These are phyloP conservation scores for Dichetophora obliterata DNA, from an alignment of 2,888 invertebrate genomes.

Conservation along the genomic window DNA sequence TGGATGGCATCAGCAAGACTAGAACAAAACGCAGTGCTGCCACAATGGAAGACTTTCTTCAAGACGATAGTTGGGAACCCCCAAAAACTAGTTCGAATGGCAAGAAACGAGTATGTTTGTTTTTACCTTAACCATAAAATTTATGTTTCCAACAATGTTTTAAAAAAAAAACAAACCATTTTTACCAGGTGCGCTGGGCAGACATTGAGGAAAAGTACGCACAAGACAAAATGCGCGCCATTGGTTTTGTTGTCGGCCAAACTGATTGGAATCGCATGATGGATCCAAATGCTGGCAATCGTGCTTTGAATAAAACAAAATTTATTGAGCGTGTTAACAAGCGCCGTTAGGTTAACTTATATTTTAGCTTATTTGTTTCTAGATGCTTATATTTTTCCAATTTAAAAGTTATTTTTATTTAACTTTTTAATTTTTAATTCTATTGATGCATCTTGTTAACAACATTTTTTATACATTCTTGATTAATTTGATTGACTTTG, in stretches of 20 bases:
- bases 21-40: constrained; percentile 72
- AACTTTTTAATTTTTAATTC: background rate
- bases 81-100: constrained; percentile 75
- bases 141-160: background rate
- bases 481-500: too few relatives aligned
- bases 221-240: constrained; percentile 92
- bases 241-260: constrained; percentile 97
- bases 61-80: constrained; percentile 81
- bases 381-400: background rate
- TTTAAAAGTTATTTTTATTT: background rate
- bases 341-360: constrained; percentile 51
- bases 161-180: background rate
- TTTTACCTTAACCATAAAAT: constrained; percentile 28
- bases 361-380: constrained; percentile 32
- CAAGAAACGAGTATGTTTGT: constrained; percentile 88
- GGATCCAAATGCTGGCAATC: constrained; percentile 89
- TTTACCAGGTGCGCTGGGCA: constrained; percentile 92
- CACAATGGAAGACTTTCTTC: constrained; percentile 94
- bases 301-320: constrained; percentile 93
- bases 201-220: constrained; percentile 94
- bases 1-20: constrained; percentile 90
- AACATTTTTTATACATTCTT: too few relatives aligned
- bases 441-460: too few relatives aligned
- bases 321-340: constrained; percentile 80
- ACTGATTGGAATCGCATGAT: constrained; percentile 97